Percentiles rank a stretch among this genome's conserved stretches.
Conservation (phyloP, 1,140 invertebrate species). For the Euura saliciscinereae region DNA sequence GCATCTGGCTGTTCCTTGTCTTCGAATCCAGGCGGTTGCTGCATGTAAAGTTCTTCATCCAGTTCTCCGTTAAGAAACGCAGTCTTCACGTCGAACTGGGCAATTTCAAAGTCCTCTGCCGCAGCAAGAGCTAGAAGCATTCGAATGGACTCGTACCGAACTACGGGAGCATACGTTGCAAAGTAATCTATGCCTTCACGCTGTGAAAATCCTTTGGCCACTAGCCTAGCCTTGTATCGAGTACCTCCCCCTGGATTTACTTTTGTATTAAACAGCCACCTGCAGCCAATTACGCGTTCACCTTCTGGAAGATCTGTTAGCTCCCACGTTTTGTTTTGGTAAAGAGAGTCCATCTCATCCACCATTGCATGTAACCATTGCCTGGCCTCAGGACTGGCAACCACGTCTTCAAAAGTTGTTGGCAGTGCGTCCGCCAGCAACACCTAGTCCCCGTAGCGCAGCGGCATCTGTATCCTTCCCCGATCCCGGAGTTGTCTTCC, state of each 20-base stretch:
- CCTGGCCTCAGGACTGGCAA: constrained; percentile 14
- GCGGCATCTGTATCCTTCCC: constrained; percentile 5
- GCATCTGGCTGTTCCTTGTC: constrained; percentile 19
- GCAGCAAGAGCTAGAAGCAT: constrained; percentile 1
- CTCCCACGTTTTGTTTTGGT: constrained; percentile 34
- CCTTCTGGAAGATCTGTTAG: constrained; percentile 29
- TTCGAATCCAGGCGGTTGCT: constrained; percentile 42
- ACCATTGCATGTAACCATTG: constrained; percentile 33
- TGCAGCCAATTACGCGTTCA: constrained; percentile 30
- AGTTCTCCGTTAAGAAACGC: constrained; percentile 16
- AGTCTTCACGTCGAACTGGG: constrained; percentile 12
- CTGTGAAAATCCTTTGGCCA: constrained; percentile 45
- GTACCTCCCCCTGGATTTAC: constrained; percentile 33
- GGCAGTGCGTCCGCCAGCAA: constrained; percentile 22
- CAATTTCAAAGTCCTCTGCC: neutral
- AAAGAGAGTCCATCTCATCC: constrained; percentile 34
- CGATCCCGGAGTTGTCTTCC: neutral
- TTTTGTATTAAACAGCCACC: constrained; percentile 41
- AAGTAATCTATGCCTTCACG: constrained; percentile 41
- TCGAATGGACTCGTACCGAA: neutral
- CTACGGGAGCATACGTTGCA: constrained; percentile 36
- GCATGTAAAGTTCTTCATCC: constrained; percentile 34
- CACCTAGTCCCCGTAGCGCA: constrained; percentile 2
- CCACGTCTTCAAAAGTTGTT: constrained; percentile 26
- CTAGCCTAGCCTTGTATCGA: constrained; percentile 29